A percentile compares a stretch with the other conserved stretches of the same genome.
phyloP scores from a whole-genome alignment of 2,113 vertebrate genomes.

The Amphiprion ocellaris region DNA sequence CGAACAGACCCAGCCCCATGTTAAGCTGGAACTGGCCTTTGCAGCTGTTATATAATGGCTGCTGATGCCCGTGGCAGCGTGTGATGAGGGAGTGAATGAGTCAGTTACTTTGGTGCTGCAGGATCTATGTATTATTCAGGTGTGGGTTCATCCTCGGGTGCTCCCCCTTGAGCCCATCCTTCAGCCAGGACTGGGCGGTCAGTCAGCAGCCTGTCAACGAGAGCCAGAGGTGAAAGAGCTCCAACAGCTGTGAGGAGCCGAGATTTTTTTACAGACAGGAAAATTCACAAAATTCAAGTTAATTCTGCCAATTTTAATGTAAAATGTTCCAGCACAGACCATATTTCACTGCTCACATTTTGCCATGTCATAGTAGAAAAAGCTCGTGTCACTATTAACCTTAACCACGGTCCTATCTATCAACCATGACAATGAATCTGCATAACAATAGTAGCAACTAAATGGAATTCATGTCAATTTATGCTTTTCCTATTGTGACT shows the following conservation, averaged over 20 bases:
- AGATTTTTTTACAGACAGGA: too few species aligned
- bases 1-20: constrained; percentile 9
- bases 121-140: constrained; percentile 74
- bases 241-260: not conserved
- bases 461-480: too few species aligned
- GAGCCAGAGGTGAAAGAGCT: constrained; percentile 7
- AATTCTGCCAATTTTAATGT: too few species aligned
- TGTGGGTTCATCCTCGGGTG: constrained; percentile 25
- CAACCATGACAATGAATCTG: too few species aligned
- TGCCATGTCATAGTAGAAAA: too few species aligned
- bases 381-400: too few species aligned
- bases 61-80: constrained; percentile 47
- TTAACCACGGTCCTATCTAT: too few species aligned
- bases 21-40: constrained; percentile 49
- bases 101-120: constrained; percentile 54
- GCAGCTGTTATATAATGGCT: constrained; percentile 70
- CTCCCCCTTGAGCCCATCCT: constrained; percentile 34
- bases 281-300: too few species aligned
- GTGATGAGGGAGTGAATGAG: constrained; percentile 53
- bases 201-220: not conserved
- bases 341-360: too few species aligned
- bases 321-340: too few species aligned
- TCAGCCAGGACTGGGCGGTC: constrained; percentile 15
- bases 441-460: too few species aligned
- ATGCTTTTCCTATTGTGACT: too few species aligned